Evolutionary conservation across 2,888 invertebrate species (phyloP), one percentile per base, ranked within the genome.

Genomic region (Ethmia dodecea): DNA sequence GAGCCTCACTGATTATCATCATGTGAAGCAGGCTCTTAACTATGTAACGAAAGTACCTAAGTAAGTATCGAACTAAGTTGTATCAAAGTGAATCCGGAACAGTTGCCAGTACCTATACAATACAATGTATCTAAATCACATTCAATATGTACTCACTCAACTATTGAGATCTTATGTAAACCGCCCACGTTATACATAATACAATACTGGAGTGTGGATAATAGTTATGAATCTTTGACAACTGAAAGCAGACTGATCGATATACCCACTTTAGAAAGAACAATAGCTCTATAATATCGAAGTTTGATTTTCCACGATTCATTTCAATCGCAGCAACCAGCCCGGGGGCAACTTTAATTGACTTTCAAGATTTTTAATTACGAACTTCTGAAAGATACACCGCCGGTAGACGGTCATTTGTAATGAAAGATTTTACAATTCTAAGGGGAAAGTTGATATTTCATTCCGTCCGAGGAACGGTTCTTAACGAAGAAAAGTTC

Each of bases 331-430:
- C 40, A 45, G 48, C 38, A 6, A 8, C 26, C 40, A 47, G 54
- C 53, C 56, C 56, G 44, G 40, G 46, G 53, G 36, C 50, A 49
- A 77, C 78, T 80, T 81, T 72, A 80, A 81, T 81, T 79, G 80
- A 75, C 79, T 80, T 80, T 71, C 67, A 62, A 72, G 70, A 78
- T 81, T 81, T 81, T 81, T 79, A 80, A 81, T 81, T 79, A 79
- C 64, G 61, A 73, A 74, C 71, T 74, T 47, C 42, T 60, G 60
- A 62, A 65, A 67, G 67, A 71, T 68, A 66, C 60, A 64, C 55
- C 48, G 53, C 38, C 35, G 45, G 37, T 39, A 47, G 18, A 32
- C 45, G 33, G 36, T 49, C 54, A 52, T 45, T 52, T 52, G 49
- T 47, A 53, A 55, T 52, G 45, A 58, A 61, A 60, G 51, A 66